Evolutionary conservation across 2,113 vertebrate species (phyloP).

Genomic region (Camarhynchus parvulus): DNA sequence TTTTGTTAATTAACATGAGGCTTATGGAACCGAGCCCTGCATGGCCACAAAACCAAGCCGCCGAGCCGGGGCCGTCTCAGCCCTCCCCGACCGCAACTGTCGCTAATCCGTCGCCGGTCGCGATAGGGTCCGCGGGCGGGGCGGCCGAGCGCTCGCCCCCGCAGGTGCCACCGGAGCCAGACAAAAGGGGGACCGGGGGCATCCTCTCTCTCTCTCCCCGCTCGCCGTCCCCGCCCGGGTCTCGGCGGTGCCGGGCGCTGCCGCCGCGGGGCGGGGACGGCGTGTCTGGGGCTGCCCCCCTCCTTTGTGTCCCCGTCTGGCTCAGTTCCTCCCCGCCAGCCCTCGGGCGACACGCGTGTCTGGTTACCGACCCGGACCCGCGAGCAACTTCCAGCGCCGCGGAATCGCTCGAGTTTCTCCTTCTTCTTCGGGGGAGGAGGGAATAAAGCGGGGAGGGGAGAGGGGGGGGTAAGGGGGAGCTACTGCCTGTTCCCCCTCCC

Average conservation of each 20-base stretch:
- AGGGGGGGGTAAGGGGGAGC: neutral
- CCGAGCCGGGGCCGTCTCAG: neutral
- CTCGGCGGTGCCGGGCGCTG: neutral
- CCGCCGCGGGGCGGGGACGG: slow-evolving; percentile 28
- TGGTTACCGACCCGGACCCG: slow-evolving; percentile 60
- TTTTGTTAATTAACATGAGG: neutral
- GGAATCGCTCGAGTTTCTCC: slow-evolving; percentile 28
- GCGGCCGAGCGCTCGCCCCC: neutral
- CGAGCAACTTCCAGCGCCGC: slow-evolving; percentile 9
- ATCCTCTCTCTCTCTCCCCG: neutral
- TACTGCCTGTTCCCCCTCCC: neutral
- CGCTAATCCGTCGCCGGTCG: neutral
- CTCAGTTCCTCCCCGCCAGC: slow-evolving; percentile 85
- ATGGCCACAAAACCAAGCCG: neutral
- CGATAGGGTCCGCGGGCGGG: neutral
- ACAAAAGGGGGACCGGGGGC: slow-evolving; percentile 7
- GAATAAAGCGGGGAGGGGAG: neutral
- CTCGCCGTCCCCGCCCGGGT: neutral
- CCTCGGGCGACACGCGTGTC: slow-evolving; percentile 79
- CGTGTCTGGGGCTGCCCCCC: slow-evolving; percentile 85
- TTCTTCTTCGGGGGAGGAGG: slow-evolving; percentile 9
- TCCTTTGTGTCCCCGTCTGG: slow-evolving; percentile 95
- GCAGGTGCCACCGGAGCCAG: neutral
- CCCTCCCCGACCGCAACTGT: neutral
- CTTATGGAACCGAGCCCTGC: neutral